phyloP scores from a whole-genome alignment of 2,888 invertebrate genomes.

The Andricus curvator region DNA sequence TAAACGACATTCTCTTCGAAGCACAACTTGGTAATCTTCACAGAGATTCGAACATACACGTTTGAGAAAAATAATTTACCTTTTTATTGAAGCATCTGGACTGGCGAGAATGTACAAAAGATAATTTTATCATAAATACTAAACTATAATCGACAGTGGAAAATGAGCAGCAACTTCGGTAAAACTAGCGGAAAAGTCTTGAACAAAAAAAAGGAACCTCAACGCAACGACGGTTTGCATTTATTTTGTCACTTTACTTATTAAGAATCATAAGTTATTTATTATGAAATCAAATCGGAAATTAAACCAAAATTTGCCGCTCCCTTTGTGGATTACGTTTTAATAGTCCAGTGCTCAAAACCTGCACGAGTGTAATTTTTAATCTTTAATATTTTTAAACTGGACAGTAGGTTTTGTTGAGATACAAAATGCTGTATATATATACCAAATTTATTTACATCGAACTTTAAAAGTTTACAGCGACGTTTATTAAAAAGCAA shows the following conservation, averaged over 20 bases:
- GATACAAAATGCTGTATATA: not conserved
- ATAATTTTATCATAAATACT: not conserved
- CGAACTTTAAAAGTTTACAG: constrained; percentile 25
- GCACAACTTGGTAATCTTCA: constrained; percentile 77
- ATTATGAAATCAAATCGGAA: not conserved
- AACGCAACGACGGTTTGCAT: not conserved
- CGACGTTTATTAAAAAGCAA: constrained; percentile 9
- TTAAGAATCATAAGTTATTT: not conserved
- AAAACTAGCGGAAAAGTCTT: not conserved
- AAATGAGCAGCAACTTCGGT: not conserved
- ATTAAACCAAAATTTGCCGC: not conserved
- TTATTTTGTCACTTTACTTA: not conserved
- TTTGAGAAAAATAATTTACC: constrained; percentile 59
- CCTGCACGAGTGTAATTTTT: not conserved
- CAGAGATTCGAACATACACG: constrained; percentile 76
- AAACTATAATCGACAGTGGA: not conserved
- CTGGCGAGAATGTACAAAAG: constrained; percentile 6
- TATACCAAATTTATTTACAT: constrained; percentile 30
- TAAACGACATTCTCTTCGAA: constrained; percentile 78
- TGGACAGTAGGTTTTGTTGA: not conserved
- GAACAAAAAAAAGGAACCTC: not conserved
- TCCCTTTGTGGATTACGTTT: not conserved
- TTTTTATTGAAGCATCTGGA: constrained; percentile 38
- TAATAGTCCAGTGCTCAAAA: constrained; percentile 1
- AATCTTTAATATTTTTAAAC: not conserved